These are phyloP conservation scores for Hemitrygon akajei DNA, from an alignment of 2,797 vertebrate genomes.

Conservation along the genomic window DNA sequence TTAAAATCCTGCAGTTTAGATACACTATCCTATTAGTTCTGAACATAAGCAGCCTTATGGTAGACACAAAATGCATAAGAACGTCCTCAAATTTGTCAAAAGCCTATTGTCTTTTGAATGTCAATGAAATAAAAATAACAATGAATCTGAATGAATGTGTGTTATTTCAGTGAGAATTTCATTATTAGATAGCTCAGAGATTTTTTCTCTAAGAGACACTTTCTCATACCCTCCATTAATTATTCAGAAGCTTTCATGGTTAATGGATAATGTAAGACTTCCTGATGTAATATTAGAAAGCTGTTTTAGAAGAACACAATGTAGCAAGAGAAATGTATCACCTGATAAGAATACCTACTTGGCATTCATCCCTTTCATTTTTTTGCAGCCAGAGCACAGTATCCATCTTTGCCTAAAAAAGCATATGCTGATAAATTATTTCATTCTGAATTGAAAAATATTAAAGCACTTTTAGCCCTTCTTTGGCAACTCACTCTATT, in stretches of 20 bases:
- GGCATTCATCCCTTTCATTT: constrained; percentile 27
- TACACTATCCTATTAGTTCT: neutral
- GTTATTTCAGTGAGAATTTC: neutral
- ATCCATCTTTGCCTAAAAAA: neutral
- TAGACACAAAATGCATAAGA: neutral
- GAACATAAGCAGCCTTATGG: neutral
- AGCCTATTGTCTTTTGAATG: neutral
- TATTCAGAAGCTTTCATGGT: constrained; percentile 53
- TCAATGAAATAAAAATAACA: neutral
- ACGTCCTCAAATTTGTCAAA: neutral
- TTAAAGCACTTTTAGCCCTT: neutral
- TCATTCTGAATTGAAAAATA: neutral
- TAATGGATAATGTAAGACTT: constrained; percentile 52
- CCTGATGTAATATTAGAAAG: constrained; percentile 43
- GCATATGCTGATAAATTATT: neutral
- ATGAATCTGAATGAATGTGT: neutral
- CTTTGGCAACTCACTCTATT: neutral
- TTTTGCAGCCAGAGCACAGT: neutral
- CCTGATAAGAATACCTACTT: constrained; percentile 5
- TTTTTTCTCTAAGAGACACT: constrained; percentile 22
- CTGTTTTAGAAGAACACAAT: neutral
- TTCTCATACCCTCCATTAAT: constrained; percentile 50
- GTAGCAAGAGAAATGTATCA: neutral
- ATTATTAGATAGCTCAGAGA: neutral
- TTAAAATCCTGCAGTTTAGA: neutral